Evolutionary conservation across 2,888 invertebrate genomes (phyloP), one percentile per base, ranked within the genome.

Genomic region (Synergus gifuensis): DNA sequence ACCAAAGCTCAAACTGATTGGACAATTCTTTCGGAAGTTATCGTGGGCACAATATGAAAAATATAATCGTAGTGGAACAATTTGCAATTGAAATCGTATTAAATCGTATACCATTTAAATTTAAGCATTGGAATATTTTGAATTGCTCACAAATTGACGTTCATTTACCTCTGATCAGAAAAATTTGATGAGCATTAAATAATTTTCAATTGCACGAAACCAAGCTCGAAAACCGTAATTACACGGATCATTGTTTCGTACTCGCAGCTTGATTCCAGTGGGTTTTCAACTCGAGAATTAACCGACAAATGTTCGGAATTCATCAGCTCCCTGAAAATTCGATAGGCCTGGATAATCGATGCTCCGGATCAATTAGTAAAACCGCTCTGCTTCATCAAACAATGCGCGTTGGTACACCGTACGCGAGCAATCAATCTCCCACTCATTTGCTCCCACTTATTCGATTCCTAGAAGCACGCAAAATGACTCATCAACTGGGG

Each of bases 291-390:
- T 22, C 11, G 22, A 28, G 22, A 60, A 18, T 22, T 4, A 22
- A 60, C 22, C 22, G 14, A 60, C 0, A 60, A 60, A 60, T 8
- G 16, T 67, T 12, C 18, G 16, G 8, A 9, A 73, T 60, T 54
- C 42, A 60, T 58, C 28, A 60, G n/a, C 9, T 44, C 46, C 62
- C 49, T 49, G 49, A 58, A 40, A 76, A 78, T 76, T 76, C 58
- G 77, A 82, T 79, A 83, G 82, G 81, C 82, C 84, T 83, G 82
- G 86, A 87, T 89, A 89, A 89, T 90, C 87, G 87, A 88, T 89
- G 88, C 87, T 86, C 85, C 86, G 87, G 86, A 86, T 87, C 89
- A 89, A 90, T 90, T 90, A 90, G 88, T 86, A 89, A 89, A 89
- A 87, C 87, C 88, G 88, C 86, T 88, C 87, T 83, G 84, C 84